Base-by-base conservation (phyloP, 1,140 invertebrate genomes). In the Catajapyx aquilonaris region DNA sequence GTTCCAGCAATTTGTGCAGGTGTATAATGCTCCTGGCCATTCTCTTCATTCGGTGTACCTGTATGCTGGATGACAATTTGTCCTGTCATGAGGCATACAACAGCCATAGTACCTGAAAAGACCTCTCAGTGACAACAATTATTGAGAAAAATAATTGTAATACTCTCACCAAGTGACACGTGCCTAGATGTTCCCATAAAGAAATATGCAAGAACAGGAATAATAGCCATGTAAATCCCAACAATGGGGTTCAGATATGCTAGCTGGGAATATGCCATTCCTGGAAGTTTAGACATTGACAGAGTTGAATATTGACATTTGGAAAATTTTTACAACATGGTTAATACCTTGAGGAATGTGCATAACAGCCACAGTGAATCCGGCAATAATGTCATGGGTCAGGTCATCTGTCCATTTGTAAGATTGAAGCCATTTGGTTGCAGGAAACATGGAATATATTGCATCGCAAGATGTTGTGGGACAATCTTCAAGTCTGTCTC, bases 201-300 rank as follows among this genome's bases (percentile, higher is more conserved):
- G 36, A 81, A 69, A 54, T 96, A 96, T 4, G 91, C 62, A 1
- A 95, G 53, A 0, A 86, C 76, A 2, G 88, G 85, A 58, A 94
- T 91, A 48, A 95, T 85, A 1, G 86, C 87, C 69, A 90, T 88
- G 55, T 94, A 94, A 2, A 96, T 69, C 4, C 91, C 91, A 38
- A 78, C 70, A 20, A 93, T 76, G 0, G 90, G 79, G 1, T 79
- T 75, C 1, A 93, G 72, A 41, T 78, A 77, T 0, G 79, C 84
- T 31, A 95, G 54, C 36, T 93, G 57, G 5, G 83, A 81, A 60
- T 94, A 95, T 0, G 84, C 85, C 76, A 93, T 84, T 40, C 86
- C 83, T 84, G 15, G 20, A 20, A 16, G 13, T 11, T 16, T 20
- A 28, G 13, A 28, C 7, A 7, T 9, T 28, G 7, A 9, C 13